Conservation (phyloP, 2,113 vertebrate genomes). For the Symphodus melops region DNA sequence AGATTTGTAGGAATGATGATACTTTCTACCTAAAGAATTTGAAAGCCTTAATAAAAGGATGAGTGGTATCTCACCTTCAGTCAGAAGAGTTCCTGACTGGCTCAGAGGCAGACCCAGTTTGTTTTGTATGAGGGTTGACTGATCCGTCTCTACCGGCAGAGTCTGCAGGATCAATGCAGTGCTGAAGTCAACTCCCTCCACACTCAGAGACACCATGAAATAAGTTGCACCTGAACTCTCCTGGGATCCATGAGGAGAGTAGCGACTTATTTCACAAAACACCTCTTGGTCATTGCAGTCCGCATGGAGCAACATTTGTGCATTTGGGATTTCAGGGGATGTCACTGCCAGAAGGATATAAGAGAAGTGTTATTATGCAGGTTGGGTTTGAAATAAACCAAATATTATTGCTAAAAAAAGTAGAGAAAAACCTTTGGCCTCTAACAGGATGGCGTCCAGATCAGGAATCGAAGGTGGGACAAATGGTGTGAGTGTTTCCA, state of each 20-base stretch:
- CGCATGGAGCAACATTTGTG: slow-evolving; percentile 81
- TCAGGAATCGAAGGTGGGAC: slow-evolving; percentile 60
- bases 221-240: slow-evolving; percentile 48
- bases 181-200: slow-evolving; percentile 79
- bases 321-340: slow-evolving; percentile 75
- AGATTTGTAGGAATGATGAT: not conserved
- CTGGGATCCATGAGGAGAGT: slow-evolving; percentile 56
- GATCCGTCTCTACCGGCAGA: slow-evolving; percentile 33
- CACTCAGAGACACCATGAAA: slow-evolving; percentile 80
- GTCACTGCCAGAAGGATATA: slow-evolving; percentile 59
- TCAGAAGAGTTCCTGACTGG: slow-evolving; percentile 75
- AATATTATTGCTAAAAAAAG: not conserved
- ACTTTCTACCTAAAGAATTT: not conserved
- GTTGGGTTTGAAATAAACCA: not conserved
- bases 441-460: slow-evolving; percentile 80
- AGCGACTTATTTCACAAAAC: slow-evolving; percentile 84
- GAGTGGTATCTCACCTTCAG: slow-evolving; percentile 71
- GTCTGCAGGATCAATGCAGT: slow-evolving; percentile 81
- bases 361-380: slow-evolving; percentile 6
- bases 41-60: not conserved
- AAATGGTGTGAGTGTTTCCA: slow-evolving; percentile 82
- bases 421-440: slow-evolving; percentile 81
- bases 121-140: slow-evolving; percentile 66
- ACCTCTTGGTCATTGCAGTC: slow-evolving; percentile 85
- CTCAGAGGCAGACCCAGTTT: slow-evolving; percentile 82